Base-by-base conservation (phyloP, 2,113 vertebrate genomes). In the Hippocampus zosterae region DNA sequence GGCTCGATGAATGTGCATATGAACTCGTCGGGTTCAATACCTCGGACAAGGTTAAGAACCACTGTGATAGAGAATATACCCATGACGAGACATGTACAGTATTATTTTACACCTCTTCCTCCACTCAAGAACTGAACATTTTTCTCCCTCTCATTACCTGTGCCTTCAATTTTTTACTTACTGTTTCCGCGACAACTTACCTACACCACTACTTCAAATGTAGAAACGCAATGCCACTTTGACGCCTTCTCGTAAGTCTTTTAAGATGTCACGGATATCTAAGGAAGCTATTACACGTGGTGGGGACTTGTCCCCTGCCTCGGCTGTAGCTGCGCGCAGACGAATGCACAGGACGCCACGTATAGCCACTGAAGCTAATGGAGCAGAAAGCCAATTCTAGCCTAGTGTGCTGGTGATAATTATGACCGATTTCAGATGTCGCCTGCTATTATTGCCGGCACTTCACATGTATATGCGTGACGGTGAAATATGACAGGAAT, bases 361-460 rank as follows among this genome's bases (percentile, higher is more conserved):
- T 79, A 77, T 67, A 79, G 83, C 84, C 74, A 60, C 67, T 61
- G 56, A 68, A 72, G 76, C 79, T 89, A 92, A 91, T 90, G 85
- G 84, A 80, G 85, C 75, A 79, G 81, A 90, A 88, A 90, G 81
- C 72, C 77, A 88, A 88, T 89, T 87, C 63, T 78, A 83, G 74
- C 72, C 75, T 71, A 73, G 66, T 65, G 82, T 72, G 77, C 75
- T 62, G 48, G 81, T 77, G 81, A 86, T 81, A 85, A 90, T 92
- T 86, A 82, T 85, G 85, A 88, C 62, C 71, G 68, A 91, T 89
- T 72, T 79, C 75, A 81, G 76, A 74, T 73, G 82, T 79, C 75
- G 41, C 21, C 62, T 64, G 67, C 72, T 71, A 73, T 77, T 82
- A 85, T 77, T 77, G 80, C 84, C 75, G 81, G 70, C 41, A 53